Evolutionary conservation across 2,888 invertebrate genomes (phyloP).

Genomic region (Plagodis dolabraria): DNA sequence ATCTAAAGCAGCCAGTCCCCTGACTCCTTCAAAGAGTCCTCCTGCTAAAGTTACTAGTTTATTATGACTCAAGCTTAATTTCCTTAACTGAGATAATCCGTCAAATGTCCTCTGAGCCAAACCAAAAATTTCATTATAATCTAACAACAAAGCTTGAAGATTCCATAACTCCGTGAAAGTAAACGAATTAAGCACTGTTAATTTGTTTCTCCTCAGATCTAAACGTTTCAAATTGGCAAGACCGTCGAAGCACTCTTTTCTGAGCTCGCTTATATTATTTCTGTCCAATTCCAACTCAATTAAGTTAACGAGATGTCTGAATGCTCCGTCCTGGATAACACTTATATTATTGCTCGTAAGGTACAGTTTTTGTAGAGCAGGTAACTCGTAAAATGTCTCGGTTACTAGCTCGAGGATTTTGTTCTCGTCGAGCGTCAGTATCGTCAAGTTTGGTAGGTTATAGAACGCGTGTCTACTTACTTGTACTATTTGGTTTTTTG

Average conservation of each 20-base stretch:
- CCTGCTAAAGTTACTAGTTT: slow-evolving; percentile 88
- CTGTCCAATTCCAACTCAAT: slow-evolving; percentile 92
- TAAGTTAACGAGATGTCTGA: slow-evolving; percentile 89
- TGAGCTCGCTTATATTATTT: slow-evolving; percentile 90
- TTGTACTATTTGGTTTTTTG: slow-evolving; percentile 88
- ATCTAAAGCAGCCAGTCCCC: slow-evolving; percentile 89
- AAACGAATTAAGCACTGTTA: slow-evolving; percentile 90
- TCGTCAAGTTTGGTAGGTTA: slow-evolving; percentile 88
- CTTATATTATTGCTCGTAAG: slow-evolving; percentile 95
- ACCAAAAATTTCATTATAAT: slow-evolving; percentile 88
- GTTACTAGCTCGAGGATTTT: slow-evolving; percentile 89
- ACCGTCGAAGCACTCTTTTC: slow-evolving; percentile 91
- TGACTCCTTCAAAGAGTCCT: slow-evolving; percentile 89
- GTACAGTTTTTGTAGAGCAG: slow-evolving; percentile 89
- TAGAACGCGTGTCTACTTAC: slow-evolving; percentile 89
- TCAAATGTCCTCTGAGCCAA: slow-evolving; percentile 91
- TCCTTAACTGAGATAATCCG: slow-evolving; percentile 89
- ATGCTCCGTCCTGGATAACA: slow-evolving; percentile 93
- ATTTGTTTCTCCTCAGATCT: slow-evolving; percentile 90
- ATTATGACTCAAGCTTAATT: slow-evolving; percentile 90
- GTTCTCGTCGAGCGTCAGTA: slow-evolving; percentile 90
- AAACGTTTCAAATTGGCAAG: slow-evolving; percentile 89
- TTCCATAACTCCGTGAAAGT: slow-evolving; percentile 92
- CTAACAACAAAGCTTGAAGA: slow-evolving; percentile 88
- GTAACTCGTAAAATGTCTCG: slow-evolving; percentile 90